Base-by-base conservation (phyloP, 2,888 invertebrate genomes). In the Metacarcinus magister region DNA sequence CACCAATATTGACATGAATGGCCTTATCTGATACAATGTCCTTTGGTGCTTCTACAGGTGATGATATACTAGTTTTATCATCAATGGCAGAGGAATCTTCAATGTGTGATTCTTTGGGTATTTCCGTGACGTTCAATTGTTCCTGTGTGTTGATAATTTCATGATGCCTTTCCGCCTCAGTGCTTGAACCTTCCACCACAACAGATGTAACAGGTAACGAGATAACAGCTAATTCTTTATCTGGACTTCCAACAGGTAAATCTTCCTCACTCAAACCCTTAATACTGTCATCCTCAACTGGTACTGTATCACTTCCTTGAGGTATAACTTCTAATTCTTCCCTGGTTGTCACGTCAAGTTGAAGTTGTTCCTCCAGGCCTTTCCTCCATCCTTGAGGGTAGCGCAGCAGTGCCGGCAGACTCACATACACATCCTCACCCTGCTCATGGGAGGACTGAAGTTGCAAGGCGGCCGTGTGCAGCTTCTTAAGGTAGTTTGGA, bases 401-500 rank as follows among this genome's bases (percentile, higher is more conserved):
- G 67, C 95, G 95, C 54, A 97, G 48, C 32, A 82, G 87, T 8
- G 28, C 8, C 4, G 97, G 97, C n/a, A 97, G 75, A 28, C 94
- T 96, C 46, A 95, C 91, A 54, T 96, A 97, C 19, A 96, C 97
- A 75, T 95, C 96, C 44, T 95, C 67, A n/a, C 97, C 97, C 7
- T 95, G 67, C 67, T 95, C 96, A 48, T 95, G 87, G 32, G 82
- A 39, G 39, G 95, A 48, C 90, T 97, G 96, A 28, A 97, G 94
- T 32, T 75, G 96, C 54, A 96, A n/a, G 39, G 97, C 96, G n/a
- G 96, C 97, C n/a, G 43, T 67, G 91, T 96, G 96, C 10, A 97
- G 94, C 16, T 96, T 96, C 43, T 94, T 93, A 19, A 97, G 93
- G 75, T 96, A 97, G 44, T 96, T 96, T 13, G 97, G 97, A 67